phyloP scores from a whole-genome alignment of 2,113 vertebrate genomes.

The Pachypanchax playfairii region DNA sequence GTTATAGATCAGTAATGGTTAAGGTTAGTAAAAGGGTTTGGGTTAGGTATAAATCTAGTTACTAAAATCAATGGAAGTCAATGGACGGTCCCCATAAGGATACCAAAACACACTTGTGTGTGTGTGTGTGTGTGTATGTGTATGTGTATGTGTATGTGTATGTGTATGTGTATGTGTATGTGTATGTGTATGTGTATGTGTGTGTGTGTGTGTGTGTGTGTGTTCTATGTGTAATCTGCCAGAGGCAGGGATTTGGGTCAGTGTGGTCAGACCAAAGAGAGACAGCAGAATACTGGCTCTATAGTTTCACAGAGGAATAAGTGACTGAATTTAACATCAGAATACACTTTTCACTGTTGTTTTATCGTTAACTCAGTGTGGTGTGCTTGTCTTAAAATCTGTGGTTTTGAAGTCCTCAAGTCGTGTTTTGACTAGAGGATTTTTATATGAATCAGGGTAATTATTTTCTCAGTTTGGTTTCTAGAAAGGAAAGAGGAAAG shows the following conservation, averaged over 20 bases:
- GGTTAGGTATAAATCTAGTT: too few species aligned
- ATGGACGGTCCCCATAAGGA: too few species aligned
- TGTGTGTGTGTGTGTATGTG: conserved; percentile 15
- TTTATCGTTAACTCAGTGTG: background rate
- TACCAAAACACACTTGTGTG: too few species aligned
- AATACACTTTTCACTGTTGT: background rate
- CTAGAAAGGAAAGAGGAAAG: too few species aligned
- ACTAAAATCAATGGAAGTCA: too few species aligned
- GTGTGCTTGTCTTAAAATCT: too few species aligned
- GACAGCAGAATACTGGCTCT: conserved; percentile 22
- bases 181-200: conserved; percentile 12
- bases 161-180: conserved; percentile 9
- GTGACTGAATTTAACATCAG: background rate
- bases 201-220: conserved; percentile 6
- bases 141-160: conserved; percentile 4
- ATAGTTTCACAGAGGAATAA: conserved; percentile 10
- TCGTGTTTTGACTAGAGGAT: too few species aligned
- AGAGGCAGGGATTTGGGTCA: conserved; percentile 66
- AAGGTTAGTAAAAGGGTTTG: too few species aligned
- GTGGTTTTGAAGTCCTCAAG: too few species aligned
- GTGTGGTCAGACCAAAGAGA: conserved; percentile 24
- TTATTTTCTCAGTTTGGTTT: too few species aligned
- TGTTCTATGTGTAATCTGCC: conserved; percentile 61
- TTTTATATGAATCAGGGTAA: too few species aligned
- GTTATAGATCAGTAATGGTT: too few species aligned